Evolutionary conservation across 2,113 vertebrate genomes (phyloP).

Genomic region (Nymphicus hollandicus): DNA sequence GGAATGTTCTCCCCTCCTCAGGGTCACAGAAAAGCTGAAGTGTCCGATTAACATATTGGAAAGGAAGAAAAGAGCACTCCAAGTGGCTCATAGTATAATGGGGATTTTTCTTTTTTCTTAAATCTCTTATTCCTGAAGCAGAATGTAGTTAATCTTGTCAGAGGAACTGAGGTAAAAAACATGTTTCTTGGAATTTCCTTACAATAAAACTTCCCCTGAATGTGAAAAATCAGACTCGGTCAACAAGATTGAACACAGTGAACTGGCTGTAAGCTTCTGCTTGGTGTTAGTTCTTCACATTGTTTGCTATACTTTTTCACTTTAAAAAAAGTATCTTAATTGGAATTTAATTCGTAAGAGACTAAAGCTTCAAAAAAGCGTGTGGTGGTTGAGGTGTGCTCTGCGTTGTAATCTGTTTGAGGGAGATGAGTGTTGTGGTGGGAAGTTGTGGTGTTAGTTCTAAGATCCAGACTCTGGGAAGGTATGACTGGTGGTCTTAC

Average conservation of each 20-base stretch:
- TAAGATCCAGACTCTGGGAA: not conserved
- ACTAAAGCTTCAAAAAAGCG: not conserved
- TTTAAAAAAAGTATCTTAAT: not conserved
- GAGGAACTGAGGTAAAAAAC: not conserved
- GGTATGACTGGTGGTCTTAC: not conserved
- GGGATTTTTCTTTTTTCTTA: not conserved
- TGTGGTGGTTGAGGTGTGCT: not conserved
- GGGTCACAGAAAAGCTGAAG: not conserved
- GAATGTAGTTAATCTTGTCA: not conserved
- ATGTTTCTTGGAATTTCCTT: not conserved
- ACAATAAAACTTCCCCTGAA: not conserved
- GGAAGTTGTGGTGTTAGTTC: not conserved
- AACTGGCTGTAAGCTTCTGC: not conserved
- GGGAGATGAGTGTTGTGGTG: not conserved
- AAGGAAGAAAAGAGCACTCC: not conserved
- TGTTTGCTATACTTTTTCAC: not conserved
- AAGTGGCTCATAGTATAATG: not conserved
- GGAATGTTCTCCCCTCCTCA: not conserved
- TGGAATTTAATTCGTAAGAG: not conserved
- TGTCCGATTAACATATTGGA: not conserved
- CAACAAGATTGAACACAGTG: not conserved
- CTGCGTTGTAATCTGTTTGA: not conserved
- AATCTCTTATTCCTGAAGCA: not conserved
- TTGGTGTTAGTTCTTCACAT: not conserved
- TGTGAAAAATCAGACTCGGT: not conserved